phyloP scores from a whole-genome alignment of 2,113 vertebrate species.

The Protomyctophum bolini region DNA sequence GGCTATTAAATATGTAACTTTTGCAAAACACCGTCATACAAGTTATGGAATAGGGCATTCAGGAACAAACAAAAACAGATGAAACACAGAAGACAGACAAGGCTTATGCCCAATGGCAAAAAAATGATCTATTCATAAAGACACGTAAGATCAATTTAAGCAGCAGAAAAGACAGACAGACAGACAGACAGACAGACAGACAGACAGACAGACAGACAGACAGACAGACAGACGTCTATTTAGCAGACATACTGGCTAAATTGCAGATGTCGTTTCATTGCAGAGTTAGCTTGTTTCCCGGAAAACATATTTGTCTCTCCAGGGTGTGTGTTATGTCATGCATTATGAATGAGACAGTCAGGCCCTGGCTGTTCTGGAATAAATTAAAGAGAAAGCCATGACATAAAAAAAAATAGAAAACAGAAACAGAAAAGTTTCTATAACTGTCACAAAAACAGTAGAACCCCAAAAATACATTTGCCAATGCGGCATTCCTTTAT shows the following conservation, averaged over 20 bases:
- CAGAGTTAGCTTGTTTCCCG: slow-evolving; percentile 55
- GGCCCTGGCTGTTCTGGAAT: slow-evolving; percentile 48
- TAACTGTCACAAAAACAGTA: slow-evolving; percentile 41
- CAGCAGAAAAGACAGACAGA: too few relatives aligned
- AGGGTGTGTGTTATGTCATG: slow-evolving; percentile 56
- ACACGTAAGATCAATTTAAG: too few relatives aligned
- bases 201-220: neutral
- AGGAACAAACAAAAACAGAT: too few relatives aligned
- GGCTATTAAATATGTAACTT: too few relatives aligned
- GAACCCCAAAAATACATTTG: too few relatives aligned
- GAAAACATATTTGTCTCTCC: slow-evolving; percentile 61
- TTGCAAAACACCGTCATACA: too few relatives aligned
- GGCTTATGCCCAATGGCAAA: too few relatives aligned
- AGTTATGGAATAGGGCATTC: too few relatives aligned
- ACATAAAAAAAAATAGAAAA: slow-evolving; percentile 28
- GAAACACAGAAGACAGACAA: too few relatives aligned
- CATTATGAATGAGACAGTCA: slow-evolving; percentile 66
- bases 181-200: too few relatives aligned
- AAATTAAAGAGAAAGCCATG: slow-evolving; percentile 63
- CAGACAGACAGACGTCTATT: slow-evolving; percentile 32
- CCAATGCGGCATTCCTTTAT: too few relatives aligned
- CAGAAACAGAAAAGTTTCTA: slow-evolving; percentile 37
- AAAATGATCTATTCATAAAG: too few relatives aligned
- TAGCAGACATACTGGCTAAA: slow-evolving; percentile 54
- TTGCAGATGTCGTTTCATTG: slow-evolving; percentile 70